Evolutionary conservation across 2,888 invertebrate genomes (phyloP).

Genomic region (Serripes groenlandicus): DNA sequence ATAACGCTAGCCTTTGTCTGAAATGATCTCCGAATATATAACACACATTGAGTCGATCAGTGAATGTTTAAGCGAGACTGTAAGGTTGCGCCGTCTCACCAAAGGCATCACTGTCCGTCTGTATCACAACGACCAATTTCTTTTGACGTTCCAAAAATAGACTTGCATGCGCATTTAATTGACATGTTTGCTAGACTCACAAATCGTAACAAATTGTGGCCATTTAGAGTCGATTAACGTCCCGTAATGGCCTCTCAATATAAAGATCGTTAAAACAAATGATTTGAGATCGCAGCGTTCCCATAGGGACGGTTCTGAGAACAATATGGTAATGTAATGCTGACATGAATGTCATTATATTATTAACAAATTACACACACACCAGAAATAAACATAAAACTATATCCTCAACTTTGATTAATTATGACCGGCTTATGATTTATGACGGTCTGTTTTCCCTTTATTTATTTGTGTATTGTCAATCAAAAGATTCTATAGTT

Average conservation of each 20-base stretch:
- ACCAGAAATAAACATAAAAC: slow-evolving; percentile 58
- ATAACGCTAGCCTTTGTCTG: too few relatives aligned
- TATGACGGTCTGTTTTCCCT: neutral
- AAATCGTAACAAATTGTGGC: slow-evolving; percentile 70
- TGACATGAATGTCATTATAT: slow-evolving; percentile 64
- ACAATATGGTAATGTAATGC: slow-evolving; percentile 57
- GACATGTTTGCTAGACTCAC: slow-evolving; percentile 63
- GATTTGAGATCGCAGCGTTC: slow-evolving; percentile 55
- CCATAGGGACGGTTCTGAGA: slow-evolving; percentile 28
- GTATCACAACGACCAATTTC: too few relatives aligned
- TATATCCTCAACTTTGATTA: slow-evolving; percentile 58
- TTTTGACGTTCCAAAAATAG: too few relatives aligned
- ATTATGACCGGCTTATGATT: slow-evolving; percentile 51
- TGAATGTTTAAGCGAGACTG: too few relatives aligned
- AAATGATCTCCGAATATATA: too few relatives aligned
- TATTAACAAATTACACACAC: slow-evolving; percentile 60
- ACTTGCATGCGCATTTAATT: slow-evolving; percentile 70
- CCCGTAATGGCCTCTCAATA: slow-evolving; percentile 63
- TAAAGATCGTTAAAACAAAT: slow-evolving; percentile 60
- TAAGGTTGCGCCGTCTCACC: too few relatives aligned
- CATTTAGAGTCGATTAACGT: slow-evolving; percentile 67
- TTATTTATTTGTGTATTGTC: slow-evolving; percentile 15
- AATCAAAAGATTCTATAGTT: neutral
- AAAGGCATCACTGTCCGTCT: too few relatives aligned
- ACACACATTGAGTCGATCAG: too few relatives aligned